Base-by-base conservation (phyloP, 2,113 vertebrate genomes). In the Anarrhichthys ocellatus region DNA sequence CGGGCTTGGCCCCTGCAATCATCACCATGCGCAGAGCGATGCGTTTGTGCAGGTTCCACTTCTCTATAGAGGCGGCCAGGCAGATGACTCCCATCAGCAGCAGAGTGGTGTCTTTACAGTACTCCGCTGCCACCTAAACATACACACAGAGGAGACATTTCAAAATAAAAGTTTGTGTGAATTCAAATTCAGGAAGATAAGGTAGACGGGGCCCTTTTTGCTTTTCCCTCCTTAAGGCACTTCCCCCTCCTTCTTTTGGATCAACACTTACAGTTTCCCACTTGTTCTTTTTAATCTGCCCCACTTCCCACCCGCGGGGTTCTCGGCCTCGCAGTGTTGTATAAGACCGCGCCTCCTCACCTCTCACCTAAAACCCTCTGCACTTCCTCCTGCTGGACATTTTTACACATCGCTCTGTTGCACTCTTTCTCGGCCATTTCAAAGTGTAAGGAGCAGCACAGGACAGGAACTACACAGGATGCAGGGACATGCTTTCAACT, bases 51-150 rank as follows among this genome's bases (percentile, higher is more conserved):
- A 99, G 95, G 83, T 97, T 99, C 98, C 98, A 99, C 84, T 99
- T 99, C 89, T 99, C 98, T 74, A 99, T 98, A 3, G 98, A 97
- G 4, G 98, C 97, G 0, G 98, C 98, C 90, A 99, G 93, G 63
- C 98, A 99, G 91, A 99, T 99, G 85, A 99, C 98, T 0, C 98
- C 98, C 93, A 99, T 97, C 70, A 99, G 95, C 87, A 99, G 96
- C 82, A 99, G 93, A 0, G 98, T 99, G 40, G 98, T 99, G 91
- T 99, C 99, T 93, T 99, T 99, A 85, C 97, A 97, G 92, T 99
- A 99, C 88, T 99, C 98, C 0, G 97, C 96, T 1, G 98, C 98
- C 80, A 99, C 98, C 98, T 99, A 81, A 72, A 86, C 63, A 84
- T 40, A 90, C 48, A 88, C 40, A 73, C 17, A 40, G 14, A 29